Evolutionary conservation across 2,888 invertebrate species (phyloP).

Genomic region (Bombylius discolor): DNA sequence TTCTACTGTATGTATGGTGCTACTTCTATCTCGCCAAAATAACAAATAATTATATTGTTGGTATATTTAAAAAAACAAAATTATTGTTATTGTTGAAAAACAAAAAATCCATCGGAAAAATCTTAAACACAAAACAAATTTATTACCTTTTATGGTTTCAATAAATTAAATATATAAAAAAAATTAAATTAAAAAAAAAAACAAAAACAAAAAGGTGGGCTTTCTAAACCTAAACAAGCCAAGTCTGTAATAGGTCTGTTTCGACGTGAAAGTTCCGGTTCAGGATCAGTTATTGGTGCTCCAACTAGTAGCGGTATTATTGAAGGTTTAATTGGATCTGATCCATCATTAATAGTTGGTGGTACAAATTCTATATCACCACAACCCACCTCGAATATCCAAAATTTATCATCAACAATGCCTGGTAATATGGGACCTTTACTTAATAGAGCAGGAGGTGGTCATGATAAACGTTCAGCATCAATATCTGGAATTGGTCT

Average conservation of each 20-base stretch:
- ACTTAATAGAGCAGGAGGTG: slow-evolving; percentile 18
- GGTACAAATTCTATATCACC: slow-evolving; percentile 35
- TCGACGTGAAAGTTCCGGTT: slow-evolving; percentile 68
- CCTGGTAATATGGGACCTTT: slow-evolving; percentile 20
- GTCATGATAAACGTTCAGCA: slow-evolving; percentile 17
- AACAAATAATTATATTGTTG: slow-evolving; percentile 15
- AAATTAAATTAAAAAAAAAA: slow-evolving; percentile 10
- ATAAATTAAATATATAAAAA: slow-evolving; percentile 9
- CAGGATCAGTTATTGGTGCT: slow-evolving; percentile 44
- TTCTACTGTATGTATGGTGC: slow-evolving; percentile 8
- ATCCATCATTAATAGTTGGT: slow-evolving; percentile 37
- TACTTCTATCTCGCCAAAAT: slow-evolving; percentile 1
- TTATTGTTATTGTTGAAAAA: too few relatives aligned
- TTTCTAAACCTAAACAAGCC: slow-evolving; percentile 72
- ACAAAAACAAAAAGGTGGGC: slow-evolving; percentile 49
- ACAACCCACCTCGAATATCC: slow-evolving; percentile 21
- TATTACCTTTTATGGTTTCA: not conserved
- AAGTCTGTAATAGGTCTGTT: slow-evolving; percentile 84
- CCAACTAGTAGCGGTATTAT: slow-evolving; percentile 36
- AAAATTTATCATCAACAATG: slow-evolving; percentile 14
- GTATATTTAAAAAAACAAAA: slow-evolving; percentile 4
- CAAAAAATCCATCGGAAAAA: not conserved
- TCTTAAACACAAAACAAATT: slow-evolving; percentile 9
- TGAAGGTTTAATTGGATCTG: slow-evolving; percentile 39
- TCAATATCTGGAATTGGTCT: slow-evolving; percentile 22